A percentile compares a stretch with the other conserved stretches of the same genome.
phyloP scores from a whole-genome alignment of 2,888 invertebrate genomes.

The Hypomecis atomaria region DNA sequence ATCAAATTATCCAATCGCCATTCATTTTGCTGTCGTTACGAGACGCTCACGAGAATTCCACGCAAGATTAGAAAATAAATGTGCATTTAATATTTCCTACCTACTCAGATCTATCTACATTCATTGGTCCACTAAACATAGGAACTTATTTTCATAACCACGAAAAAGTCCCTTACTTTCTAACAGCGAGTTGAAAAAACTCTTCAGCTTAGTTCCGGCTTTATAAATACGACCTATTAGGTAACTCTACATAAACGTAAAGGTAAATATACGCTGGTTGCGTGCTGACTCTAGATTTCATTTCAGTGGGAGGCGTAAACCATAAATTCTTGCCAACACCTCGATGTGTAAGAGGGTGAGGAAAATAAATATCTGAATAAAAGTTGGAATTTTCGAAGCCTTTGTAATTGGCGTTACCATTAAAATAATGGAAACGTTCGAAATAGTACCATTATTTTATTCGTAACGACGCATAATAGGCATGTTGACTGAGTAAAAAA shows the following conservation, averaged over 20 bases:
- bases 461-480: too few relatives aligned
- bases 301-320: slow-evolving; percentile 19
- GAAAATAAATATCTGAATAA: slow-evolving; percentile 3
- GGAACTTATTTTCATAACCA: background rate
- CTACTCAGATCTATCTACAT: too few relatives aligned
- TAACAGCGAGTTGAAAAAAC: background rate
- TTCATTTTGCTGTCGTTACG: too few relatives aligned
- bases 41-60: too few relatives aligned
- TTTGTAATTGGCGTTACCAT: background rate
- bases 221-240: slow-evolving; percentile 10
- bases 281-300: slow-evolving; percentile 24
- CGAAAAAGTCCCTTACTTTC: background rate
- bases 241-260: slow-evolving; percentile 8
- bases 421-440: background rate
- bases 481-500: too few relatives aligned
- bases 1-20: too few relatives aligned
- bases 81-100: too few relatives aligned
- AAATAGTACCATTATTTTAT: too few relatives aligned
- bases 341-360: slow-evolving; percentile 6
- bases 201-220: background rate
- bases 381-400: background rate
- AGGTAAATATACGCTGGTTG: slow-evolving; percentile 19
- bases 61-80: too few relatives aligned
- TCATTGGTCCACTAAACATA: background rate
- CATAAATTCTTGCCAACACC: slow-evolving; percentile 26